phyloP scores from a whole-genome alignment of 1,140 invertebrate species.

The Monomorium pharaonis region DNA sequence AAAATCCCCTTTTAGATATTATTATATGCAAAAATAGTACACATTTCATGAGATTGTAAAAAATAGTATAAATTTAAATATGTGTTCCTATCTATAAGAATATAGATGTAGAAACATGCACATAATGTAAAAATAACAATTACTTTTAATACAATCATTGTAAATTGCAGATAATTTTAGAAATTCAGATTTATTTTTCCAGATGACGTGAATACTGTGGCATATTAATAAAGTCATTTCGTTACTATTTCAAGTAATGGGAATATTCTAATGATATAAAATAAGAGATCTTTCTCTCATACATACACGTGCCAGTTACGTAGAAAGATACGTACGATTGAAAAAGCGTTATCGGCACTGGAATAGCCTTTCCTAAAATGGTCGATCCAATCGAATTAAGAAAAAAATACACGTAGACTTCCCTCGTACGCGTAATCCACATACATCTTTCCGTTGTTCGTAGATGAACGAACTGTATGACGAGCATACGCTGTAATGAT shows the following conservation, averaged over 20 bases:
- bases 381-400: conserved; percentile 24
- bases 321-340: not conserved
- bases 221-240: not conserved
- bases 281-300: not conserved
- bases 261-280: not conserved
- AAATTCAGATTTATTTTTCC: not conserved
- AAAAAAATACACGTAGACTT: not conserved
- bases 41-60: not conserved
- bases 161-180: not conserved
- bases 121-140: not conserved
- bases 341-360: not conserved
- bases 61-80: not conserved
- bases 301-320: not conserved
- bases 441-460: conserved; percentile 23
- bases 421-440: not conserved
- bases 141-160: not conserved
- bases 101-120: too few relatives aligned
- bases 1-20: not conserved
- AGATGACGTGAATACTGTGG: not conserved
- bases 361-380: not conserved
- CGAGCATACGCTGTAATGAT: conserved; percentile 60
- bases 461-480: conserved; percentile 69
- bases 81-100: not conserved
- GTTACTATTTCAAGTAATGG: not conserved
- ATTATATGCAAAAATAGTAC: not conserved